These are phyloP conservation scores for Hemibagrus guttatus DNA, from an alignment of 2,797 vertebrate species.

Conservation along the genomic window DNA sequence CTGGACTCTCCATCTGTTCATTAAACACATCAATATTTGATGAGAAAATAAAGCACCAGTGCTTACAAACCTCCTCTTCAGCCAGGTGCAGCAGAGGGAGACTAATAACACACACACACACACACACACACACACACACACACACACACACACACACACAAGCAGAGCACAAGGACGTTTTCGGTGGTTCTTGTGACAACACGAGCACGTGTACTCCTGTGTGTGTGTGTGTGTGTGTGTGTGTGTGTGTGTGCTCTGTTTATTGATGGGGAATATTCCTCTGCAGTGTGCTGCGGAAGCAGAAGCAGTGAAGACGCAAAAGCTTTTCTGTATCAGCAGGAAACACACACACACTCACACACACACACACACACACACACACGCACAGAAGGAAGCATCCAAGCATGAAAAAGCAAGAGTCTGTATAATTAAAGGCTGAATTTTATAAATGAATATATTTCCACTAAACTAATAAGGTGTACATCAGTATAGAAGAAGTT, in stretches of 20 bases:
- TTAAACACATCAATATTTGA: not conserved
- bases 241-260: not conserved
- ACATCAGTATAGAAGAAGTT: not conserved
- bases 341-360: not conserved
- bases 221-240: not conserved
- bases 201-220: not conserved
- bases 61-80: not conserved
- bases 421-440: not conserved
- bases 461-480: not conserved
- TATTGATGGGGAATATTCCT: not conserved
- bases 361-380: not conserved
- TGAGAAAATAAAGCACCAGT: not conserved
- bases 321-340: not conserved
- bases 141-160: not conserved
- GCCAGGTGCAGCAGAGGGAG: not conserved
- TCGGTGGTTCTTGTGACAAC: not conserved
- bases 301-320: not conserved
- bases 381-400: too few species aligned
- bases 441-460: not conserved
- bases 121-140: conserved; percentile 2
- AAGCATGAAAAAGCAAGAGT: not conserved
- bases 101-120: not conserved
- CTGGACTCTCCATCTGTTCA: not conserved
- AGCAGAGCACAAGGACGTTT: not conserved
- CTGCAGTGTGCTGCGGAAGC: not conserved